Evolutionary conservation across 2,797 vertebrate genomes (phyloP).

Genomic region (Cottoperca gobio): DNA sequence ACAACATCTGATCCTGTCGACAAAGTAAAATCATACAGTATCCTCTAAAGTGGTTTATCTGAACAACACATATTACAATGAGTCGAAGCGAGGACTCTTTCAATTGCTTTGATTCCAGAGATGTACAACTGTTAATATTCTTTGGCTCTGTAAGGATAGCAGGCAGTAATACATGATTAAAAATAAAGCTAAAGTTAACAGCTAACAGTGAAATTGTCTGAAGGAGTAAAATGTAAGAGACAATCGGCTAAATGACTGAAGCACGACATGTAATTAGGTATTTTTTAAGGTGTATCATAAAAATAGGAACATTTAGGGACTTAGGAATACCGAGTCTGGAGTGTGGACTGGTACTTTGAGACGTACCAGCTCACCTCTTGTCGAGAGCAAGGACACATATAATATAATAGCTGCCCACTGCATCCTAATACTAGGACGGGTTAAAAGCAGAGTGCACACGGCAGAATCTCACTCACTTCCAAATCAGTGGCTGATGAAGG

Average conservation of each 20-base stretch:
- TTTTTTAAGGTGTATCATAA: neutral
- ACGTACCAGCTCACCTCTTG: too few relatives aligned
- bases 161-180: neutral
- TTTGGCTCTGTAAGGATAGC: neutral
- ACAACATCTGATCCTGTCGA: neutral
- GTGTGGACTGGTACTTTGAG: too few relatives aligned
- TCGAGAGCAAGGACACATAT: too few relatives aligned
- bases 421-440: too few relatives aligned
- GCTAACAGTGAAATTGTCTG: neutral
- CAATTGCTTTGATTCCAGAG: too few relatives aligned
- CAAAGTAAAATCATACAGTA: neutral
- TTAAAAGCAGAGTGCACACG: too few relatives aligned
- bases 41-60: too few relatives aligned
- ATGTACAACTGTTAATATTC: neutral
- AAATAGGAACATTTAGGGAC: too few relatives aligned
- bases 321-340: too few relatives aligned
- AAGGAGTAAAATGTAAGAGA: neutral
- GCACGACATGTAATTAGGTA: neutral
- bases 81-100: neutral
- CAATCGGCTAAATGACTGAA: neutral
- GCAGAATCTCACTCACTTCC: slow-evolving; percentile 76
- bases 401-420: too few relatives aligned
- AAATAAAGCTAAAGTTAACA: neutral
- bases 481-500: slow-evolving; percentile 76
- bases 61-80: neutral